Percentiles rank a stretch among this genome's conserved stretches.
These are phyloP conservation scores for Dolomedes plantarius DNA, from an alignment of 2,888 invertebrate species.

Conservation along the genomic window DNA sequence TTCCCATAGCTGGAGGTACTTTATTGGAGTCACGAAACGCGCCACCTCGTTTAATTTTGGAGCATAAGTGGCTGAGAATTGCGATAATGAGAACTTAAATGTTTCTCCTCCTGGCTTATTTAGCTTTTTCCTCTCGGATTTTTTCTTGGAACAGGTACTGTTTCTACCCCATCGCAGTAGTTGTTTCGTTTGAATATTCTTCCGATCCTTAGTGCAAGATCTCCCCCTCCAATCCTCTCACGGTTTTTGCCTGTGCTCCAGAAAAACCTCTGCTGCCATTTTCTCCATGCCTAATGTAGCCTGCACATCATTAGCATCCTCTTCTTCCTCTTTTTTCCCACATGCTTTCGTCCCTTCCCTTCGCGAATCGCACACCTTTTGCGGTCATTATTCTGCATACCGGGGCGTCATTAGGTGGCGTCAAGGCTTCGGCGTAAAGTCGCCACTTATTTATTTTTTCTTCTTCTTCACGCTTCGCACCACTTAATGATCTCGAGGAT, in stretches of 20 bases:
- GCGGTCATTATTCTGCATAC: conserved; percentile 62
- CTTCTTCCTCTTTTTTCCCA: conserved; percentile 13
- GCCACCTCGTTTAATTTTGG: no score
- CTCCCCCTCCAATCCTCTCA: neutral
- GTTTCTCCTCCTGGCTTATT: no score
- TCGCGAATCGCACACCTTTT: neutral
- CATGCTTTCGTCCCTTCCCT: neutral
- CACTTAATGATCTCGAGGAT: neutral
- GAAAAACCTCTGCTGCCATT: neutral
- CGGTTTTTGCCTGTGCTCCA: neutral
- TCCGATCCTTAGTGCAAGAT: neutral
- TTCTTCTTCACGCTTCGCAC: conserved; percentile 9
- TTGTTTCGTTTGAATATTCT: no score
- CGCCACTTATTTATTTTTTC: neutral
- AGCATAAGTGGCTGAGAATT: no score
- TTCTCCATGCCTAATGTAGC: conserved; percentile 4
- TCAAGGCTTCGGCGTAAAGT: neutral
- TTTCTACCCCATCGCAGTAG: no score
- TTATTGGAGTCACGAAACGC: no score
- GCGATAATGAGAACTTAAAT: no score
- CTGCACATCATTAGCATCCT: conserved; percentile 8
- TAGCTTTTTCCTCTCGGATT: no score
- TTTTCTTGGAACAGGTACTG: no score
- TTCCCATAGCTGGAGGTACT: no score
- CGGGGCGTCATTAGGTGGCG: conserved; percentile 55